Percentiles rank a stretch among this genome's conserved stretches.
Conservation (phyloP, 2,113 vertebrate genomes). For the Pseudorhombus dupliciocellatus region DNA sequence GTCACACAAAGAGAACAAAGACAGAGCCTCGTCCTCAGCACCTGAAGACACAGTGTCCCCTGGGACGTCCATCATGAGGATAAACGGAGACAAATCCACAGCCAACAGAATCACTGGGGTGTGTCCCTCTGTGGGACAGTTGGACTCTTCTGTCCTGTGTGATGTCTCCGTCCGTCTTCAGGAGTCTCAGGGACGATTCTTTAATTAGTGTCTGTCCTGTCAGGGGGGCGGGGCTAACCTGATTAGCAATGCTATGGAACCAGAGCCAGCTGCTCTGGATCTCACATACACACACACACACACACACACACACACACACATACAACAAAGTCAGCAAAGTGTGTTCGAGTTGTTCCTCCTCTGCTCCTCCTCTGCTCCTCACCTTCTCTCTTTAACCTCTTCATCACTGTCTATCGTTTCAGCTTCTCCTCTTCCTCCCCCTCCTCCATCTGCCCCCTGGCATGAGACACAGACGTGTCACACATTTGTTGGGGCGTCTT, state of each 20-base stretch:
- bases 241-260: conserved; percentile 63
- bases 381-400: too few relatives aligned
- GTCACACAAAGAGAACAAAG: conserved; percentile 72
- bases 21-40: background rate
- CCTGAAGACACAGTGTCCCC: conserved; percentile 1
- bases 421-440: background rate
- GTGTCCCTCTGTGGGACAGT: too few relatives aligned
- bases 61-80: conserved; percentile 36
- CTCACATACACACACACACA: conserved; percentile 2
- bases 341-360: background rate
- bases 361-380: too few relatives aligned
- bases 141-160: too few relatives aligned
- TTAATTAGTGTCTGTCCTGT: conserved; percentile 62
- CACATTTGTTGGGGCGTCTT: background rate
- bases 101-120: too few relatives aligned
- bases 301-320: background rate
- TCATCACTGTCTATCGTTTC: background rate
- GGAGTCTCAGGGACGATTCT: too few relatives aligned
- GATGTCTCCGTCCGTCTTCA: too few relatives aligned
- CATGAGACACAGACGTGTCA: background rate
- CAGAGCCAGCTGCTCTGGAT: conserved; percentile 68
- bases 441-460: background rate
- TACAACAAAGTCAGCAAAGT: background rate
- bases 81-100: too few relatives aligned
- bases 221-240: too few relatives aligned